A percentile compares a stretch with the other conserved stretches of the same genome.
phyloP scores from a whole-genome alignment of 2,113 vertebrate species.

The Rhinoptilus africanus region DNA sequence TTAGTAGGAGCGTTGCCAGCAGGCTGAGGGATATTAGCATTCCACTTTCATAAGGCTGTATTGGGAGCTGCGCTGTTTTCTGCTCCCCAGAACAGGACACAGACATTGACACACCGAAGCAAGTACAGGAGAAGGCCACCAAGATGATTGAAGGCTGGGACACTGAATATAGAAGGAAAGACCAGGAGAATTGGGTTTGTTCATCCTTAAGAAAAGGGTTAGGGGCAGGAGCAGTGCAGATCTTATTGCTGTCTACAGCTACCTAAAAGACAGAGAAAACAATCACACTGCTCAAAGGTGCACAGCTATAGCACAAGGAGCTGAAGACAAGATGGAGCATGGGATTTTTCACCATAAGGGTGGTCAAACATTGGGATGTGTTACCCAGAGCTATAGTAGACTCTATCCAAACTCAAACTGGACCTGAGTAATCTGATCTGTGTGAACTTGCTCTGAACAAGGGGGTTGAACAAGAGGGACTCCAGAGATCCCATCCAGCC shows the following conservation, averaged over 20 bases:
- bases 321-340: background rate
- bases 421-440: fast-evolving
- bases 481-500: background rate
- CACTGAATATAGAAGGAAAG: background rate
- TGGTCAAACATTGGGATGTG: background rate
- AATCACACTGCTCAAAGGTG: background rate
- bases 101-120: background rate
- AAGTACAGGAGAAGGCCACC: background rate
- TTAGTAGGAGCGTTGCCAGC: background rate
- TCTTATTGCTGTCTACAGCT: background rate
- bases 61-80: background rate
- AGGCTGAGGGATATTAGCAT: background rate
- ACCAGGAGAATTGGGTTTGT: background rate
- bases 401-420: fast-evolving
- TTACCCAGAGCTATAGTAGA: background rate
- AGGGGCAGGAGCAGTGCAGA: background rate
- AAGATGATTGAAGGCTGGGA: background rate
- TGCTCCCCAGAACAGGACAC: background rate
- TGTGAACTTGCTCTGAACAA: background rate
- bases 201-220: background rate
- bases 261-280: background rate
- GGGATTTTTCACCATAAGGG: background rate
- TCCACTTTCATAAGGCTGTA: background rate
- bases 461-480: background rate
- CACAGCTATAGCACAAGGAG: background rate